Evolutionary conservation across 2,888 invertebrate genomes (phyloP), one percentile per base, ranked within the genome.

Genomic region (Folsomia candida): DNA sequence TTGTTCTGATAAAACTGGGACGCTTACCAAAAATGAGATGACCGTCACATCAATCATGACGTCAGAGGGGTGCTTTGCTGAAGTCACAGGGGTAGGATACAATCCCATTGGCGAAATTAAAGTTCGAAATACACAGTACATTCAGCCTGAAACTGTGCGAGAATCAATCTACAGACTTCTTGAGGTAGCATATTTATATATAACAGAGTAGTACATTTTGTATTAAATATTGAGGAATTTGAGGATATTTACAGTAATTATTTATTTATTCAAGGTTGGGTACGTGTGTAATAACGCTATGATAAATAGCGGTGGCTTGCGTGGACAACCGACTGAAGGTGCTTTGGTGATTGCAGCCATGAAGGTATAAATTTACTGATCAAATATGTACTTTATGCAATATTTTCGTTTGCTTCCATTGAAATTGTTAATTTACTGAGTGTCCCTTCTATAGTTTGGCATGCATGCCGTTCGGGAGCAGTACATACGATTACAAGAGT

Each of bases 1-100:
- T 77, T 99, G 99, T 85, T 97, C 96, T 2, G 99, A 99, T 84
- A 99, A 99, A 86, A 99, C 99, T 14, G 99, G 99, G 20, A 97
- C 97, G 0, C 87, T 99, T 69, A 99, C 99, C 0, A 93, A 95
- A 84, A 99, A 99, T 84, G 98, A 99, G 85, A 99, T 99, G 99
- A 98, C 99, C 0, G 97, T 94, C n/a, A 96, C 96, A 1, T 89
- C 91, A 28, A 88, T 99, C 71, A 89, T 93, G 25, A 95, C 97
- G 1, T 91, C 96, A 0, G 96, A 97, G 81, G 94, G 94, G 0
- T 92, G 92, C 80, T 88, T 91, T 77, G 97, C 96, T 1, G 95
- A 97, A 84, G 91, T 83, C 60, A 90, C 92, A 1, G 97, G 97
- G 27, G 92, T 94, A 14, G 97, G 97, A 0, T 97, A 97, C 83